phyloP scores from a whole-genome alignment of 1,140 invertebrate genomes.

The Ceratitis capitata region DNA sequence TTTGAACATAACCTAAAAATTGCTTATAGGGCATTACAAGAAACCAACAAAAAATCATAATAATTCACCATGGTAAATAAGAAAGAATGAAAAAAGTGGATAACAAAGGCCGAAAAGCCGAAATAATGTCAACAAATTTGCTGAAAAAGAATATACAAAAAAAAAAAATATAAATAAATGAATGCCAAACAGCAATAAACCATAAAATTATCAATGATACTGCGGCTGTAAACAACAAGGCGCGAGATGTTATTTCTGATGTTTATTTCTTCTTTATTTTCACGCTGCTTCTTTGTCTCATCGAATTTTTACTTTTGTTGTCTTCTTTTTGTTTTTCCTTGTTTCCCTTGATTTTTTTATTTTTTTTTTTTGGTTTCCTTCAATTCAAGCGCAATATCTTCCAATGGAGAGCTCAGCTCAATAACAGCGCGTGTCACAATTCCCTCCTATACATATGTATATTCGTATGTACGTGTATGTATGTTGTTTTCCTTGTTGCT shows the following conservation, averaged over 20 bases:
- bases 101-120: neutral
- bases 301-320: neutral
- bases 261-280: neutral
- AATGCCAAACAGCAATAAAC: neutral
- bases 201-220: constrained; percentile 5
- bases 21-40: too few species aligned
- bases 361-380: too few species aligned
- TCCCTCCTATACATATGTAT: too few species aligned
- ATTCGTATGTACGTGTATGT: neutral
- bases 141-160: neutral
- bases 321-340: neutral
- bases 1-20: too few species aligned
- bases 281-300: neutral
- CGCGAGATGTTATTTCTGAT: neutral
- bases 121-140: neutral
- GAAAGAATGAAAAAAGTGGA: neutral
- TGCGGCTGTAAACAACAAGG: neutral
- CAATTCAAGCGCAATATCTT: neutral
- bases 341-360: neutral
- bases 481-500: neutral
- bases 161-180: neutral
- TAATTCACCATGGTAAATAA: too few species aligned
- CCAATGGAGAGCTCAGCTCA: neutral
- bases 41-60: too few species aligned
- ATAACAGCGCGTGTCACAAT: neutral